Conservation (phyloP, 2,113 vertebrate species). For the Colistium nudipinnis region DNA sequence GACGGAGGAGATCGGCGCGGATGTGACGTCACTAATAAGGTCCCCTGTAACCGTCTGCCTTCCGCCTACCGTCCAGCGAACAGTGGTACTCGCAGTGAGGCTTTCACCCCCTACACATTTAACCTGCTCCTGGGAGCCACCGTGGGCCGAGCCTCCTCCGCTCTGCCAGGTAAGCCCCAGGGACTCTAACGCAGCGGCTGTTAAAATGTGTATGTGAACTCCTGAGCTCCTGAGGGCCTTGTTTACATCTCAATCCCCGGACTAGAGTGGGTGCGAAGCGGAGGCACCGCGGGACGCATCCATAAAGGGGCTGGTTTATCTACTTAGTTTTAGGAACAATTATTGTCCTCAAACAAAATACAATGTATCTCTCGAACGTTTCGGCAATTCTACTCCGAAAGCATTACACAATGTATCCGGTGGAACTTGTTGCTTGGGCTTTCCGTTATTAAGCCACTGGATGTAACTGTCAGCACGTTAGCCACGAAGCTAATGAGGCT, state of each 20-base stretch:
- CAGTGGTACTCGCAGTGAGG: constrained; percentile 49
- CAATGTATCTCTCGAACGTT: neutral
- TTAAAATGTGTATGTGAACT: constrained; percentile 25
- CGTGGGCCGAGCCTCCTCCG: constrained; percentile 19
- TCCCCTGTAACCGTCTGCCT: constrained; percentile 64
- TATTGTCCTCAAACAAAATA: neutral
- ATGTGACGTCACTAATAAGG: constrained; percentile 75
- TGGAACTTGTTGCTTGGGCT: neutral
- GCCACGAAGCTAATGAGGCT: constrained; percentile 69
- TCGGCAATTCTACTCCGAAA: neutral
- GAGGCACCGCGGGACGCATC: constrained; percentile 36
- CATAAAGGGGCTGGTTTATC: constrained; percentile 25
- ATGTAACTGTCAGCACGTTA: constrained; percentile 42
- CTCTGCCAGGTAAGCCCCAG: constrained; percentile 68
- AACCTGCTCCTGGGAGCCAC: constrained; percentile 30
- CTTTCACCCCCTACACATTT: constrained; percentile 6
- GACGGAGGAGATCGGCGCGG: constrained; percentile 50
- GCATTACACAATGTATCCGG: neutral
- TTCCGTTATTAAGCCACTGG: constrained; percentile 22
- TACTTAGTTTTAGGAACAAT: neutral
- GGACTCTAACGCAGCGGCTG: neutral
- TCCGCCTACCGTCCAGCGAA: constrained; percentile 65
- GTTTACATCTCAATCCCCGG: constrained; percentile 85
- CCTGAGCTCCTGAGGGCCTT: constrained; percentile 73
- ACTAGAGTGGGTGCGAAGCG: constrained; percentile 70